These are phyloP conservation scores for Ceyx cyanopectus DNA, from an alignment of 2,113 vertebrate species.

Conservation along the genomic window DNA sequence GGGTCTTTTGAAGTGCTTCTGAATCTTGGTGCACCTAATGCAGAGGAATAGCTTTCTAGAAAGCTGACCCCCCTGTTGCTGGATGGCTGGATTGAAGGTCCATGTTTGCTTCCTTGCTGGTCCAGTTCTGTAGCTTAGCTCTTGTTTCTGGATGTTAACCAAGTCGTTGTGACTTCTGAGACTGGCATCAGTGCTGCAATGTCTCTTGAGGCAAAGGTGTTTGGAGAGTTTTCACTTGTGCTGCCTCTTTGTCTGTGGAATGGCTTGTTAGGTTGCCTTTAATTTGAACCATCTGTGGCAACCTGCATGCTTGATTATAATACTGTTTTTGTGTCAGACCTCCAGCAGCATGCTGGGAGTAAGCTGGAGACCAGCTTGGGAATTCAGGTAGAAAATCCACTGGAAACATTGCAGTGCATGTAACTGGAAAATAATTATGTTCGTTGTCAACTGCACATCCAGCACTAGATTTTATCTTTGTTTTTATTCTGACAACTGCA, in stretches of 20 bases:
- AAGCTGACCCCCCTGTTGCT: background rate
- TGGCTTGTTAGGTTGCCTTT: constrained; percentile 17
- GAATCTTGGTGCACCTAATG: background rate
- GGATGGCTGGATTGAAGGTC: background rate
- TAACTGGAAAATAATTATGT: background rate
- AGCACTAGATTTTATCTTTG: background rate
- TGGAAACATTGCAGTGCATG: background rate
- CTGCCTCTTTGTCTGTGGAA: constrained; percentile 15
- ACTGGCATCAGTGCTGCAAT: background rate
- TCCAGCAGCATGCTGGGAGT: background rate
- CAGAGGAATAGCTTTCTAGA: background rate
- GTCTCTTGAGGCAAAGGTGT: background rate
- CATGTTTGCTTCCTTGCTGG: fast-evolving
- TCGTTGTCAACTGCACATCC: background rate
- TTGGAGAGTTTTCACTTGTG: background rate
- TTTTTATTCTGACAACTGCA: background rate
- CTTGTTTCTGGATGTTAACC: background rate
- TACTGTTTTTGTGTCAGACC: background rate
- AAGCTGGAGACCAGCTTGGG: background rate
- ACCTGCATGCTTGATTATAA: background rate
- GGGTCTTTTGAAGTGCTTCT: background rate
- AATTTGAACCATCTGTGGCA: constrained; percentile 54
- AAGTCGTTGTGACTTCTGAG: background rate
- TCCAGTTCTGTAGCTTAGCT: background rate
- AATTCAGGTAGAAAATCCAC: background rate